Evolutionary conservation across 2,113 vertebrate species (phyloP), one percentile per base, ranked within the genome.

Genomic region (Paratilapia polleni): DNA sequence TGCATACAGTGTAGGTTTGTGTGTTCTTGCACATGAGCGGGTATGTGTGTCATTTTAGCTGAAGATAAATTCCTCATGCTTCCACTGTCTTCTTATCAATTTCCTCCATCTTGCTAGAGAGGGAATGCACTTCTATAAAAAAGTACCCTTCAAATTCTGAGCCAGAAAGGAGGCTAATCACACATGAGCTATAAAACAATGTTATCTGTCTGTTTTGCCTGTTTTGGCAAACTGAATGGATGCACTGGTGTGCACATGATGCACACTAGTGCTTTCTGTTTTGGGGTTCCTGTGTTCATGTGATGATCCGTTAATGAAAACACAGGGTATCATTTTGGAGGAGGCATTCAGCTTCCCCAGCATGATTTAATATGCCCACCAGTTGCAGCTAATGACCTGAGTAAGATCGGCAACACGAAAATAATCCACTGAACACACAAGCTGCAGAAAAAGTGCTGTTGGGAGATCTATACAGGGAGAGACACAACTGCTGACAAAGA

Each of bases 331-430:
- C 60, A 79, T 80, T 88, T 62, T 49, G 38, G 22, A 89, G 57
- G 77, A 88, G 80, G 80, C 78, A 60, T 77, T 59, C 19, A 19
- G 38, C 86, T 85, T 83, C 59, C 74, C 80, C 43, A 38, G 56
- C 47, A 60, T 92, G 78, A 93, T 88, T 87, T 87, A 91, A 85
- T 88, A 90, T 64, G 63, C 77, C 77, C 79, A 83, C 52, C 54
- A 78, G 84, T 91, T 22, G 56, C 56, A 86, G 85, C 54, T 92
- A 89, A 92, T 62, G 88, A 82, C 70, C 61, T 41, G 41, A 70
- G 56, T 78, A 91, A 89, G 81, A 85, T 87, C 61, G 78, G 80
- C 43, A 79, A 79, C 57, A 61, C 41, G 68, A 84, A 83, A 86
- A 86, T 58, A 88, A 66, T 34, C 75, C 59, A 47, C 24, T 38